phyloP scores from a whole-genome alignment of 35 echinoderm and acorn worm genomes.

The Lytechinus variegatus region DNA sequence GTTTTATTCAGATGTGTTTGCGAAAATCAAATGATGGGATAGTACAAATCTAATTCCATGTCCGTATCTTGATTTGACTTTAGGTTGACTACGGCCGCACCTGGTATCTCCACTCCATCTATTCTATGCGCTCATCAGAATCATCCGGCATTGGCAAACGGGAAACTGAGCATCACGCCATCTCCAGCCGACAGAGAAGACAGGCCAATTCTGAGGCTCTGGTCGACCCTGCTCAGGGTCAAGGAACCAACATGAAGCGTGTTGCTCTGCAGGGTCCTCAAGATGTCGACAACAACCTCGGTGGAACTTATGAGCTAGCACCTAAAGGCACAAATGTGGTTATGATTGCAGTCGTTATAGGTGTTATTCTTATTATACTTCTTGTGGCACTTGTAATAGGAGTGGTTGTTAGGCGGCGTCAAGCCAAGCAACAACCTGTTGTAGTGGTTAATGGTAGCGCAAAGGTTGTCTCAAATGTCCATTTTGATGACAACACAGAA shows the following conservation, averaged over 20 bases:
- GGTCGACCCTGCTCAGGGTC: constrained; percentile 27
- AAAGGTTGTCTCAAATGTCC: constrained; percentile 75
- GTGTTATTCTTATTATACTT: constrained; percentile 64
- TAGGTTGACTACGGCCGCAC: constrained; percentile 87
- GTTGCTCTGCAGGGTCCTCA: not conserved
- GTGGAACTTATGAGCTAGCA: not conserved
- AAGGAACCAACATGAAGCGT: constrained; percentile 73
- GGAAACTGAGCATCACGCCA: constrained; percentile 68
- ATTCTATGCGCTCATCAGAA: constrained; percentile 78
- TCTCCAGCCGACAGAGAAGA: constrained; percentile 50
- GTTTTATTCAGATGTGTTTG: too few species aligned
- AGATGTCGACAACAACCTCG: constrained; percentile 14
- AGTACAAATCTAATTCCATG: not conserved
- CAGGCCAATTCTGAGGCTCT: not conserved
- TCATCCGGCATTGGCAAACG: constrained; percentile 81
- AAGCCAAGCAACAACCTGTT: constrained; percentile 22
- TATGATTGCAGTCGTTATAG: constrained; percentile 38
- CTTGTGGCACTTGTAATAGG: constrained; percentile 65
- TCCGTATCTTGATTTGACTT: constrained; percentile 19
- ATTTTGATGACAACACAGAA: constrained; percentile 92
- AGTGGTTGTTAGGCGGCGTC: constrained; percentile 31
- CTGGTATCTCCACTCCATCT: constrained; percentile 95
- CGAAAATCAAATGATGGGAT: not conserved
- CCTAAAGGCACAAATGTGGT: constrained; percentile 21
- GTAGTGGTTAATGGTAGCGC: constrained; percentile 67